A percentile compares a stretch with the other conserved stretches of the same genome.
phyloP scores from a whole-genome alignment of 2,888 invertebrate species.

The Palloptera scutellata region DNA sequence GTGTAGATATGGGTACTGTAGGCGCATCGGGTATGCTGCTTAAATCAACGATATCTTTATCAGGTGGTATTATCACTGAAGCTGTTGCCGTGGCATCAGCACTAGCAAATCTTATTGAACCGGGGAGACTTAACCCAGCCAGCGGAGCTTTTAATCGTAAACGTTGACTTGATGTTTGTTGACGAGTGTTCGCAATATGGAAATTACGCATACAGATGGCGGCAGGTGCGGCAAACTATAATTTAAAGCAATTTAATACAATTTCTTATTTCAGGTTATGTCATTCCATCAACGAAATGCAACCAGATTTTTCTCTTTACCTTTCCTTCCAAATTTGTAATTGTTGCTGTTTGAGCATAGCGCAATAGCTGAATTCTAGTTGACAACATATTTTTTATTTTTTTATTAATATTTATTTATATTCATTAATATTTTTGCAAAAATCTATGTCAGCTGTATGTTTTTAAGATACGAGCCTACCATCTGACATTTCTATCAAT shows the following conservation, averaged over 20 bases:
- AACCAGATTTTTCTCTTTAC: constrained; percentile 39
- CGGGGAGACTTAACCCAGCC: constrained; percentile 29
- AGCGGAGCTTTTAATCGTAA: constrained; percentile 24
- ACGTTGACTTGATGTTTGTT: constrained; percentile 16
- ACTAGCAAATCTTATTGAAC: constrained; percentile 50
- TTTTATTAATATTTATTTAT: constrained; percentile 36
- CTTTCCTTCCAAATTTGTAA: constrained; percentile 41
- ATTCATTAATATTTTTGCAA: constrained; percentile 35
- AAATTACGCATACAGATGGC: constrained; percentile 43
- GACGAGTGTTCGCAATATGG: constrained; percentile 37
- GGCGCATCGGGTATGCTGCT: constrained; percentile 57
- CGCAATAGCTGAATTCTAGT: constrained; percentile 51
- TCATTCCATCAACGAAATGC: constrained; percentile 40
- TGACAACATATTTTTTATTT: constrained; percentile 49
- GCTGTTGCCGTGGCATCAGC: constrained; percentile 32
- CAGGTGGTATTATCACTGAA: constrained; percentile 17
- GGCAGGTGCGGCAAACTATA: constrained; percentile 36
- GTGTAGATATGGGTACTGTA: constrained; percentile 41
- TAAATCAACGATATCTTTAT: constrained; percentile 46
- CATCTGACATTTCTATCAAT: constrained; percentile 13
- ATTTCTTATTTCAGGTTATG: constrained; percentile 55
- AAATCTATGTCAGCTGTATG: constrained; percentile 31
- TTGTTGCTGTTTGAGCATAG: constrained; percentile 37
- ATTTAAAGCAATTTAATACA: constrained; percentile 21
- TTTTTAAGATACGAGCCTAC: constrained; percentile 23